These are phyloP conservation scores for Lagorchestes hirsutus DNA, from an alignment of 2,797 vertebrate genomes.

Conservation along the genomic window DNA sequence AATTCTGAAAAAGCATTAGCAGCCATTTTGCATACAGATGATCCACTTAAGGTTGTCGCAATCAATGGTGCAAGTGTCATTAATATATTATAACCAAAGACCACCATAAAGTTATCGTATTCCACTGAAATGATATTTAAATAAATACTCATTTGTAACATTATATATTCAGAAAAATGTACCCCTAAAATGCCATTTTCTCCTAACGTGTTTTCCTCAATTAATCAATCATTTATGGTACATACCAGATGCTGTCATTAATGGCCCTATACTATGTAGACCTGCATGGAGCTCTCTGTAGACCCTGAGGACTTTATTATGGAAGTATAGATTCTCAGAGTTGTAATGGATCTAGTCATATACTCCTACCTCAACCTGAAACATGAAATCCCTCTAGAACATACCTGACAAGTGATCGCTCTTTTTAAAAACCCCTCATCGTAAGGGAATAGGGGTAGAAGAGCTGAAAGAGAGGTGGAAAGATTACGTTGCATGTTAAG, in stretches of 20 bases:
- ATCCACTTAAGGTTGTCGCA: neutral
- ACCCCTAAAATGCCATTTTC: neutral
- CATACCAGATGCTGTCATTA: neutral
- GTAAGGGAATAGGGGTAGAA: neutral
- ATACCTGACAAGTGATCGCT: neutral
- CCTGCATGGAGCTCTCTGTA: neutral
- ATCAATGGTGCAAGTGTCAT: neutral
- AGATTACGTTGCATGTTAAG: neutral
- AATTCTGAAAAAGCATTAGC: neutral
- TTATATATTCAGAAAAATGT: neutral
- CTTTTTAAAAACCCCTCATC: neutral
- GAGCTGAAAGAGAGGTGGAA: neutral
- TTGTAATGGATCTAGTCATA: neutral
- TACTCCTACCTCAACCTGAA: neutral
- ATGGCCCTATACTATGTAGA: neutral
- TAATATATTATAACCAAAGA: neutral
- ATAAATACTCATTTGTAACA: neutral
- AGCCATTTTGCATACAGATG: neutral
- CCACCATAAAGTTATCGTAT: neutral
- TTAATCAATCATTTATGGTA: neutral
- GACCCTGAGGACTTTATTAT: neutral
- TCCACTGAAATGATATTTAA: neutral
- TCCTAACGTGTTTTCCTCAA: neutral
- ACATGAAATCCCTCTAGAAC: neutral
- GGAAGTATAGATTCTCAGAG: neutral